Base-by-base conservation (phyloP, 2,797 vertebrate genomes). In the Buphagus erythrorhynchus region DNA sequence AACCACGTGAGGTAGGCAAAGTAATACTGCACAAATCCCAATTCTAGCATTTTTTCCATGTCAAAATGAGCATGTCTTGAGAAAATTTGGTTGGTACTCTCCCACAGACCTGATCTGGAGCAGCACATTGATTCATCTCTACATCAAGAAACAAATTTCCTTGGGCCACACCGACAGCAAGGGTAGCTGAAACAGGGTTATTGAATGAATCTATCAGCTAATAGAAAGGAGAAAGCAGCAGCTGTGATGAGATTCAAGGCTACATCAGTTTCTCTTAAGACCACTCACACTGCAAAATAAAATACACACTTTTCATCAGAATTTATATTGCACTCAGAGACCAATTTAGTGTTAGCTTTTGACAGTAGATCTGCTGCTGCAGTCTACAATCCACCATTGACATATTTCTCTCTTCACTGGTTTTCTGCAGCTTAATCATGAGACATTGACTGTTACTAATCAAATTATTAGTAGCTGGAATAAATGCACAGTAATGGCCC, bases 211-310 rank as follows among this genome's bases (percentile, higher is more conserved):
- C 18, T 49, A 29, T 21, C 71, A 66, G 45, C 31, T 18, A 52
- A 24, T 15, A 80, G 42, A 57, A 54, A 89, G 52, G 35, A 80
- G 26, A 85, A 86, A 87, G 63, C 74, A 91, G 38, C 19, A 61
- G 52, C 51, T 87, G 45, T n/a, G 48, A 67, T n/a, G 67, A 58
- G 45, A 57, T 33, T 80, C n/a, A 6, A 42, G 67, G 48, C 51
- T 81, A 42, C 9, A n/a, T 8, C 9, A 38, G 49, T 55, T 82
- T 69, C 52, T 79, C 55, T 33, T 33, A 52, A 54, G 38, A 76
- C 35, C 36, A 24, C 40, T 49, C 48, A 51, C 0, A 0, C 2
- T 58, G 31, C 49, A 58, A 57, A 2, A 1, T n/a, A 65, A 89
- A 80, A 83, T 46, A 49, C 61, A 61, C 49, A 28, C 28, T 36